Conservation (phyloP, 1,140 invertebrate species). For the Drosophila nannoptera region DNA sequence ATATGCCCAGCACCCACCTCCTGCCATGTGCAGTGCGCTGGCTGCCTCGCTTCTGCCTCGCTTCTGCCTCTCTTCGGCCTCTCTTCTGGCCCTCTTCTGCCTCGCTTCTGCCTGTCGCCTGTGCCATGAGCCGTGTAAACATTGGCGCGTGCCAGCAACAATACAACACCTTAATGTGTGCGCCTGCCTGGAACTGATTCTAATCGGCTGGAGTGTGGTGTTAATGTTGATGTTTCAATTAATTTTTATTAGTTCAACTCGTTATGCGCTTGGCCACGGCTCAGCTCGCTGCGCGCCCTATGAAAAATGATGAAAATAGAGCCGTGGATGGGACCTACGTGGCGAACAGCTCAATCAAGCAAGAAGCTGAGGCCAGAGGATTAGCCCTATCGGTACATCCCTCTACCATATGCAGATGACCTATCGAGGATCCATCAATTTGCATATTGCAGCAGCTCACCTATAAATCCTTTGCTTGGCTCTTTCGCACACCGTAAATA, state of each 20-base stretch:
- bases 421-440: conserved; percentile 73
- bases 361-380: conserved; percentile 63
- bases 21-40: neutral
- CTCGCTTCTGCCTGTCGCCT: conserved; percentile 35
- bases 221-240: conserved; percentile 76
- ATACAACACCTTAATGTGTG: conserved; percentile 71
- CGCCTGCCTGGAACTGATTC: conserved; percentile 75
- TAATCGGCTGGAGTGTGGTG: conserved; percentile 67
- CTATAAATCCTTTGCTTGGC: conserved; percentile 70
- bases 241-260: conserved; percentile 71
- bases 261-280: conserved; percentile 39
- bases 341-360: conserved; percentile 59
- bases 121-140: conserved; percentile 75
- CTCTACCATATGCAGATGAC: conserved; percentile 64
- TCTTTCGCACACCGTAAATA: conserved; percentile 75
- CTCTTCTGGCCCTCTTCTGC: neutral
- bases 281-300: conserved; percentile 4
- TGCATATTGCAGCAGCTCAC: conserved; percentile 70
- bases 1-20: conserved; percentile 51
- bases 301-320: conserved; percentile 59
- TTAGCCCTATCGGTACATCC: conserved; percentile 19
- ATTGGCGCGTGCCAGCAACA: conserved; percentile 71
- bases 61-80: conserved; percentile 9
- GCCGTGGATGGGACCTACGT: neutral
- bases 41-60: neutral